Conservation (phyloP, 2,888 invertebrate genomes). For the Tachina grossa region DNA sequence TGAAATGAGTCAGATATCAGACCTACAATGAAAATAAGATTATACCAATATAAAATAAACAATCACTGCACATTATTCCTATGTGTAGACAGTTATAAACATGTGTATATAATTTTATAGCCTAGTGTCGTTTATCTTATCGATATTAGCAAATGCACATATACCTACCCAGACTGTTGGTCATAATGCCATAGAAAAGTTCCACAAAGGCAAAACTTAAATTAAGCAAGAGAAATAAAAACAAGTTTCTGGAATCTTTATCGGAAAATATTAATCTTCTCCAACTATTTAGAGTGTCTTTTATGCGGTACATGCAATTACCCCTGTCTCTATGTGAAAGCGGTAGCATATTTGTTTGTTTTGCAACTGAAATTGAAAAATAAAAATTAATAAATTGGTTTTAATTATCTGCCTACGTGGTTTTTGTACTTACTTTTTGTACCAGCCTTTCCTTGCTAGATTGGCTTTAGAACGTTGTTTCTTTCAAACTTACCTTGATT, state of each 20-base stretch:
- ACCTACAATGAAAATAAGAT: slow-evolving; percentile 84
- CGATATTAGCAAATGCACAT: background rate
- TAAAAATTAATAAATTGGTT: slow-evolving; percentile 19
- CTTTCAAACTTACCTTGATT: background rate
- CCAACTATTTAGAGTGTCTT: slow-evolving; percentile 90
- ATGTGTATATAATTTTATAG: background rate
- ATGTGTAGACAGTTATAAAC: too few species aligned
- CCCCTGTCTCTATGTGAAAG: slow-evolving; percentile 91
- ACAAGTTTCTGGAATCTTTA: slow-evolving; percentile 95
- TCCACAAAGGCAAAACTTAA: slow-evolving; percentile 98
- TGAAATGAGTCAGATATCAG: slow-evolving; percentile 99
- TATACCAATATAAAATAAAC: background rate
- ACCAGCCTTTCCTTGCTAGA: slow-evolving; percentile 16
- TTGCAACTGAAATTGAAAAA: slow-evolving; percentile 12
- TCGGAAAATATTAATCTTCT: slow-evolving; percentile 95
- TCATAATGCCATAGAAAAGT: slow-evolving; percentile 95
- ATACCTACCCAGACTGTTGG: slow-evolving; percentile 90
- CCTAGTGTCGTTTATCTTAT: slow-evolving; percentile 45
- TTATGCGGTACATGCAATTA: slow-evolving; percentile 86
- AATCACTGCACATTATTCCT: background rate
- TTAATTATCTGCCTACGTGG: slow-evolving; percentile 81
- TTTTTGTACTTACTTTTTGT: slow-evolving; percentile 73
- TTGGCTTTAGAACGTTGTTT: slow-evolving; percentile 3
- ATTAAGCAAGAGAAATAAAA: slow-evolving; percentile 95
- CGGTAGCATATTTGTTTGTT: slow-evolving; percentile 77